These are phyloP conservation scores for Cynaeus angustus DNA, from an alignment of 2,888 invertebrate genomes.

Conservation along the genomic window DNA sequence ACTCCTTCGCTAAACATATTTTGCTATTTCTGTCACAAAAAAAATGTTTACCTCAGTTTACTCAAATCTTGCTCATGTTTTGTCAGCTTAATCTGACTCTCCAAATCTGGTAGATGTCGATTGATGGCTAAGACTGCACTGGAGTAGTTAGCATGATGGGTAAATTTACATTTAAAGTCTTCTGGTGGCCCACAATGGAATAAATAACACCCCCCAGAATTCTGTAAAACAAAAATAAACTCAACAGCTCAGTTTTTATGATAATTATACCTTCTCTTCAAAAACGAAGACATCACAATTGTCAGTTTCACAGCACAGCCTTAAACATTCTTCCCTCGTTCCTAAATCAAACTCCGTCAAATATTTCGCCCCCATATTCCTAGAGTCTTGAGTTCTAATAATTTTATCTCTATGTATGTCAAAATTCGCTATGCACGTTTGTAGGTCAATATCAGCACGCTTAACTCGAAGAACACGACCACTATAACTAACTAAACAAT, in stretches of 20 bases:
- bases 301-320: constrained; percentile 90
- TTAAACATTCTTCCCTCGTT: constrained; percentile 86
- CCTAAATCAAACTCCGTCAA: constrained; percentile 89
- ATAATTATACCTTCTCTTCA: constrained; percentile 90
- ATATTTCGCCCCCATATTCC: constrained; percentile 91
- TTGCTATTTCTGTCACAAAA: no score
- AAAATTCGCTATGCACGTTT: constrained; percentile 84
- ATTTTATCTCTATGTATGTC: constrained; percentile 92
- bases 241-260: background rate
- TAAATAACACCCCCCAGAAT: constrained; percentile 90
- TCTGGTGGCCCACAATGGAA: constrained; percentile 93
- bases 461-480: constrained; percentile 44
- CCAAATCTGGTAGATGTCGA: constrained; percentile 78
- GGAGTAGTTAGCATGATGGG: constrained; percentile 89
- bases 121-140: constrained; percentile 87
- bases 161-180: constrained; percentile 95
- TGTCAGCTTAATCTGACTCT: constrained; percentile 81
- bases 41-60: constrained; percentile 82
- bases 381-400: constrained; percentile 92
- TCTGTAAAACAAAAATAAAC: constrained; percentile 72
- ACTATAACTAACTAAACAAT: constrained; percentile 24
- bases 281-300: constrained; percentile 93
- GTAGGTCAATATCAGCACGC: constrained; percentile 75
- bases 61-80: constrained; percentile 84
- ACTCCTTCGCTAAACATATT: no score